Percentiles rank a stretch among this genome's conserved stretches.
Conservation (phyloP, 2,888 invertebrate genomes). For the Epinotia nisella region DNA sequence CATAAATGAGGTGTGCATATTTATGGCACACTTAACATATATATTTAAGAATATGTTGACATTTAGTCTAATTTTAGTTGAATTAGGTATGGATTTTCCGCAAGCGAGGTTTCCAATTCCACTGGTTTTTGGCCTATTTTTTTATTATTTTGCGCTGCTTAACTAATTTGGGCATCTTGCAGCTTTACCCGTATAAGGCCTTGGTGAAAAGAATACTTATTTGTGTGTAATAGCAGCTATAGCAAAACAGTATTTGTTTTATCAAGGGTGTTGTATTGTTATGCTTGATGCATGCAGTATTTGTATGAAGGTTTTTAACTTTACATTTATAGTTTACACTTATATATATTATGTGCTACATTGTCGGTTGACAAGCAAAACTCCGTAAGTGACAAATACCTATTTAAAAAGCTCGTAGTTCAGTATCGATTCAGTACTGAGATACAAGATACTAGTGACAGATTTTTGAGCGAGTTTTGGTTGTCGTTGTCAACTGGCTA, state of each 20-base stretch:
- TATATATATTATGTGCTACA: neutral
- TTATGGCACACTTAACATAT: too few relatives aligned
- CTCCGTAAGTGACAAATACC: neutral
- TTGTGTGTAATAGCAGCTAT: neutral
- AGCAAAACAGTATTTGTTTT: neutral
- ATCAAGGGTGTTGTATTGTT: neutral
- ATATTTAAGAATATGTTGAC: neutral
- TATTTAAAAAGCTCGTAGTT: neutral
- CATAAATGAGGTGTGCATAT: too few relatives aligned
- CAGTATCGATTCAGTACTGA: too few relatives aligned
- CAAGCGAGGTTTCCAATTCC: neutral
- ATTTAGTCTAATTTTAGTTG: neutral
- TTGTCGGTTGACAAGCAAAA: neutral
- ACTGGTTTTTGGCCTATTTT: conserved; percentile 9
- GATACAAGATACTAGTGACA: too few relatives aligned
- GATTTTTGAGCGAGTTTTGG: neutral
- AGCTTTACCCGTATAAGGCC: neutral
- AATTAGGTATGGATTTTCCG: neutral
- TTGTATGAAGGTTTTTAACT: neutral
- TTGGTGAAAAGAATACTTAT: neutral
- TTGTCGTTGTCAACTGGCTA: neutral
- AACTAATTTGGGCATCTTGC: conserved; percentile 1
- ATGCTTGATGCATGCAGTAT: neutral
- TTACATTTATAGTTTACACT: too few relatives aligned
- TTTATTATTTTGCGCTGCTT: neutral